Conservation (phyloP, 1,140 invertebrate genomes). For the Panagrolaimus sp. region DNA sequence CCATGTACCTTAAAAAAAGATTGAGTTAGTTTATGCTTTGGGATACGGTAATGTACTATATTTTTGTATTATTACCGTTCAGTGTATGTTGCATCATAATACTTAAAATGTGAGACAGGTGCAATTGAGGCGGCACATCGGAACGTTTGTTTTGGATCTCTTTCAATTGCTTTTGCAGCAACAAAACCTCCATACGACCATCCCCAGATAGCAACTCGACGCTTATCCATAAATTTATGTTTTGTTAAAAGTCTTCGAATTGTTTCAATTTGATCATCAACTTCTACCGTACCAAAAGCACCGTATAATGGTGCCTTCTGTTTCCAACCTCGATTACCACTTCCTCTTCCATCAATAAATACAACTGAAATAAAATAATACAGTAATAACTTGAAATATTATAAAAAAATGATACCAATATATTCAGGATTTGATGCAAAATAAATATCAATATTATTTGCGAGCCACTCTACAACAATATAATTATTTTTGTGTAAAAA, state of each 20-base stretch:
- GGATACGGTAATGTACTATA: not conserved
- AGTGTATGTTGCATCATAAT: constrained; percentile 42
- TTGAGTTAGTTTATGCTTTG: too few relatives aligned
- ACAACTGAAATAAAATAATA: constrained; percentile 44
- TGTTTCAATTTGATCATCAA: constrained; percentile 53
- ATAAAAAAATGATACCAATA: too few relatives aligned
- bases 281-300: constrained; percentile 56
- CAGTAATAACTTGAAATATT: constrained; percentile 8
- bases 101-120: constrained; percentile 55
- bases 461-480: constrained; percentile 43
- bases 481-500: too few relatives aligned
- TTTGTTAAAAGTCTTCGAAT: constrained; percentile 9
- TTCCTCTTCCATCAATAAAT: constrained; percentile 54
- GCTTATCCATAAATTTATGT: constrained; percentile 42
- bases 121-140: constrained; percentile 54
- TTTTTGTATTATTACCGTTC: not conserved
- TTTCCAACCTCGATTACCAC: constrained; percentile 49
- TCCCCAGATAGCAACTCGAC: constrained; percentile 52
- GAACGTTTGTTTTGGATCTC: constrained; percentile 46
- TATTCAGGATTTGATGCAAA: constrained; percentile 34
- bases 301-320: constrained; percentile 52
- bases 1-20: constrained; percentile 55
- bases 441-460: constrained; percentile 39
- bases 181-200: constrained; percentile 59
- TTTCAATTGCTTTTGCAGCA: constrained; percentile 41